These are phyloP conservation scores for Amiota communis DNA, from an alignment of 2,888 invertebrate genomes.

Conservation along the genomic window DNA sequence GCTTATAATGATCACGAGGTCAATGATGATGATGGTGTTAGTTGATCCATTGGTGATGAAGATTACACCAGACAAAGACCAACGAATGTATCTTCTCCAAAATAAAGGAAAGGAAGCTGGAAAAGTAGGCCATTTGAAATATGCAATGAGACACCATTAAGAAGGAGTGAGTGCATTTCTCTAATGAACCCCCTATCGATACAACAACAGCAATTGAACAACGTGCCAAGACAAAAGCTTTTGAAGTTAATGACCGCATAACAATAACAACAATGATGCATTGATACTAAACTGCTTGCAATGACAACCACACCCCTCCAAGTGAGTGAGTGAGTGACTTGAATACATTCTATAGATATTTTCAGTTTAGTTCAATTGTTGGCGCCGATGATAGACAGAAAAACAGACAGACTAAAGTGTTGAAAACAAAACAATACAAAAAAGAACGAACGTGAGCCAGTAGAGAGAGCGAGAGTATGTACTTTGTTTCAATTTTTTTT, in stretches of 20 bases:
- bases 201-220: not conserved
- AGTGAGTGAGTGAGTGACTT: not conserved
- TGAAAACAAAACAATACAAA: too few relatives aligned
- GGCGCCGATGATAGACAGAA: too few relatives aligned
- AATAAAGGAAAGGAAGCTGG: slow-evolving; percentile 3
- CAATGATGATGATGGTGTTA: not conserved
- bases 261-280: not conserved
- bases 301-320: not conserved
- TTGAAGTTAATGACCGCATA: slow-evolving; percentile 19
- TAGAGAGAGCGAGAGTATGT: too few relatives aligned
- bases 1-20: not conserved
- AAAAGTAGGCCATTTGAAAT: not conserved
- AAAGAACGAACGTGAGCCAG: too few relatives aligned
- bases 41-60: not conserved
- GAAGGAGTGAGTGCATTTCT: not conserved
- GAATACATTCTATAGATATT: not conserved
- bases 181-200: too few relatives aligned
- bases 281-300: not conserved
- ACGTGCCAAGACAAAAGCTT: not conserved
- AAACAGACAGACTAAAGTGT: too few relatives aligned
- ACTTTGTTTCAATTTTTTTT: too few relatives aligned
- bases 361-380: too few relatives aligned
- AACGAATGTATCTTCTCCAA: not conserved
- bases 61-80: not conserved
- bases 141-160: not conserved